phyloP scores from a whole-genome alignment of 2,888 invertebrate genomes.

The Lingula anatina region DNA sequence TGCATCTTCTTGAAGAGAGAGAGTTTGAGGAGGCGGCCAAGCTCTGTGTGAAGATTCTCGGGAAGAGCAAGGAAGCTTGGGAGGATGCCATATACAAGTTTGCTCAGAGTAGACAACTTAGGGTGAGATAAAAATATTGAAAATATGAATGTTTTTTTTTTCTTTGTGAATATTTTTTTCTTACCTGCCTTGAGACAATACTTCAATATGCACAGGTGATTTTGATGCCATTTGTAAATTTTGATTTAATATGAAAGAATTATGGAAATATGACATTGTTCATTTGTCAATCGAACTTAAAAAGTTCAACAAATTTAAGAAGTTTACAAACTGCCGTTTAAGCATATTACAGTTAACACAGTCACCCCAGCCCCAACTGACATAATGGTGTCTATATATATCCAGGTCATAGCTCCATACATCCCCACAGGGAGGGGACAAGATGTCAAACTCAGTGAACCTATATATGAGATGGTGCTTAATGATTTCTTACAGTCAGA shows the following conservation, averaged over 20 bases:
- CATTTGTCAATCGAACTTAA: too few relatives aligned
- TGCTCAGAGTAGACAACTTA: conserved; percentile 73
- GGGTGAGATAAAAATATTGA: conserved; percentile 59
- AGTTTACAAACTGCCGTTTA: too few relatives aligned
- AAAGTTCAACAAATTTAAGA: too few relatives aligned
- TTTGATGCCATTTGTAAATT: neutral
- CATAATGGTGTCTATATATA: too few relatives aligned
- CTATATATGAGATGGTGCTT: conserved; percentile 90
- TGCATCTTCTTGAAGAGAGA: conserved; percentile 64
- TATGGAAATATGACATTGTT: too few relatives aligned
- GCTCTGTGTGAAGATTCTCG: conserved; percentile 73
- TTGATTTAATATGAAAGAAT: too few relatives aligned
- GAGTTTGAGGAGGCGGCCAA: conserved; percentile 79
- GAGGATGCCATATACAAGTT: conserved; percentile 89
- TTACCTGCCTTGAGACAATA: neutral
- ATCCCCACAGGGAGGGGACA: conserved; percentile 40
- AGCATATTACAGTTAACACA: too few relatives aligned
- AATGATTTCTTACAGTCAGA: conserved; percentile 86
- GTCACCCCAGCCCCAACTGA: too few relatives aligned
- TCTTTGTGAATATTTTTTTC: neutral
- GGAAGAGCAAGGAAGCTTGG: conserved; percentile 74
- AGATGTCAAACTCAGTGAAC: conserved; percentile 71
- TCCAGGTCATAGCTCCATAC: conserved; percentile 46
- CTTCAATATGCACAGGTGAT: neutral
- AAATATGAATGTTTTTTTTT: neutral